Evolutionary conservation across 2,113 vertebrate genomes (phyloP).

Genomic region (Campylomormyrus tamandua): DNA sequence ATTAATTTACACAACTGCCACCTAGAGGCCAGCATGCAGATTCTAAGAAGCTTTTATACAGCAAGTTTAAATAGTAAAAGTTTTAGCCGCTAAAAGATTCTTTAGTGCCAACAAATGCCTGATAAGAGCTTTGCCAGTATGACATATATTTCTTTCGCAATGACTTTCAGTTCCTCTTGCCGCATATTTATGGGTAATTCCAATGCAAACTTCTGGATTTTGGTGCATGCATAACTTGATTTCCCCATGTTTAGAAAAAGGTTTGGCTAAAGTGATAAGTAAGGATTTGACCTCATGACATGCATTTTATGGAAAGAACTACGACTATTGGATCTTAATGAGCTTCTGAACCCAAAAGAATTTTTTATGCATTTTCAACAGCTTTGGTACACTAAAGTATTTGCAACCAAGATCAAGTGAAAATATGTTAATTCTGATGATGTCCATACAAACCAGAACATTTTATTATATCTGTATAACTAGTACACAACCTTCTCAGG

Average conservation of each 20-base stretch:
- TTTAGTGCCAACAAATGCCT: not conserved
- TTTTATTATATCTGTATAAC: not conserved
- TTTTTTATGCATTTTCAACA: not conserved
- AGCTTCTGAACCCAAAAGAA: not conserved
- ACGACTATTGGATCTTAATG: not conserved
- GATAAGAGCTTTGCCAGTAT: not conserved
- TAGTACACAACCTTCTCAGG: not conserved
- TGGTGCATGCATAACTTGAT: not conserved
- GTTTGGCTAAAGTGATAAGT: not conserved
- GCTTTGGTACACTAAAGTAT: not conserved
- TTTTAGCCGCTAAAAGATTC: not conserved
- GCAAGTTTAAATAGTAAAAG: not conserved
- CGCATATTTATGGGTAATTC: conserved; percentile 11
- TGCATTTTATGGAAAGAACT: not conserved
- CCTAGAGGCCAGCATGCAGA: not conserved
- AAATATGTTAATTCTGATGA: not conserved
- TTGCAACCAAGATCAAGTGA: not conserved
- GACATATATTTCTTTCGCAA: not conserved
- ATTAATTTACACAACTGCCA: not conserved
- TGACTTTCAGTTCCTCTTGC: conserved; percentile 32
- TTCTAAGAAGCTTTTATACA: not conserved
- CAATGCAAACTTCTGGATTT: not conserved
- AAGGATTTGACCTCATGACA: not conserved
- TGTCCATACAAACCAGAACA: not conserved
- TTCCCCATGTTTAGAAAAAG: not conserved